A percentile compares a stretch with the other conserved stretches of the same genome.
These are phyloP conservation scores for Brachionus koreanus DNA, from an alignment of 1,140 invertebrate species.

Conservation along the genomic window DNA sequence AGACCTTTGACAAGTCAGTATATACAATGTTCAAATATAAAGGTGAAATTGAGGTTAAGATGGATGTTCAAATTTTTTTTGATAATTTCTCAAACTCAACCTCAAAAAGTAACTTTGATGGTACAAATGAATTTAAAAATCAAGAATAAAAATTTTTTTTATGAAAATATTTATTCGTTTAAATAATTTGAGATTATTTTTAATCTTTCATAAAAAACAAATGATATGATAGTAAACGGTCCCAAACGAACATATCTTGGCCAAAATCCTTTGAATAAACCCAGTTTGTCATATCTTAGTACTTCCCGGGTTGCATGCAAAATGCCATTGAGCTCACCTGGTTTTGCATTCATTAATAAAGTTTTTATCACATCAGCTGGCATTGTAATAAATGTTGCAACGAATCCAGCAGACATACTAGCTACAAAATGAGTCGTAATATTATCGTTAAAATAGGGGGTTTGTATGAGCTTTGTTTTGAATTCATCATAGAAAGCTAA, in stretches of 20 bases:
- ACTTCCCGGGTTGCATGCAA: constrained; percentile 63
- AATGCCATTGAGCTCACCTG: constrained; percentile 69
- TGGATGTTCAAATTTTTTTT: too few species aligned
- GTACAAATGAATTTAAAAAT: too few species aligned
- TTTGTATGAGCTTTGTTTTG: constrained; percentile 70
- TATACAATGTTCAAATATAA: too few species aligned
- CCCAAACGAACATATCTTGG: constrained; percentile 95
- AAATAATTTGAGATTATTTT: constrained; percentile 12
- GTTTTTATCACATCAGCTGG: constrained; percentile 87
- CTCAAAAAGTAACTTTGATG: too few species aligned
- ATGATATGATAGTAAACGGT: constrained; percentile 96
- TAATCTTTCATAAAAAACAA: constrained; percentile 93
- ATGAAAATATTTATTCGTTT: too few species aligned
- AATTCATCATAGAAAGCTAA: constrained; percentile 86
- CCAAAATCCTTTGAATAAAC: constrained; percentile 84
- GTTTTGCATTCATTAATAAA: constrained; percentile 86
- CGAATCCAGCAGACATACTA: constrained; percentile 82
- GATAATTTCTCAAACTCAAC: too few species aligned
- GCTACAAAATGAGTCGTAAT: constrained; percentile 79
- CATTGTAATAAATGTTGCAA: constrained; percentile 42
- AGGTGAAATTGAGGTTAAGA: too few species aligned
- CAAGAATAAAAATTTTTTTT: too few species aligned
- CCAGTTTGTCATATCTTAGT: constrained; percentile 80
- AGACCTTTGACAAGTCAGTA: too few species aligned
- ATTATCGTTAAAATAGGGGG: constrained; percentile 66